These are phyloP conservation scores for Drosophila ogumai DNA, from an alignment of 1,140 invertebrate genomes.

Conservation along the genomic window DNA sequence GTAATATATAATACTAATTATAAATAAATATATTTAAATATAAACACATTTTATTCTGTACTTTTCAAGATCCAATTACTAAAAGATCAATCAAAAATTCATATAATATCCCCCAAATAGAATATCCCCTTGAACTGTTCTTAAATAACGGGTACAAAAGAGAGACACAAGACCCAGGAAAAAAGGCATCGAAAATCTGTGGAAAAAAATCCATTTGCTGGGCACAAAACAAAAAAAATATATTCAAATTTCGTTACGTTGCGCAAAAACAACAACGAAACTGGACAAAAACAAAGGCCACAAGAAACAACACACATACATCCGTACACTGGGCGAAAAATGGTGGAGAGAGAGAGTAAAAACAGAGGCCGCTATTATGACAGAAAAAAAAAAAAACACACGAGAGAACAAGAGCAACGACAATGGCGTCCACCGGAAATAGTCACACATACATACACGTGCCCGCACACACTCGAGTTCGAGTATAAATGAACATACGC, in stretches of 20 bases:
- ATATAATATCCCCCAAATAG: not conserved
- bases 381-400: slow-evolving; percentile 9
- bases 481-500: slow-evolving; percentile 39
- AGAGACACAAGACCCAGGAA: slow-evolving; percentile 40
- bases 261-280: slow-evolving; percentile 73
- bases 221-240: slow-evolving; percentile 48
- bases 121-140: not conserved
- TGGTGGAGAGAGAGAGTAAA: slow-evolving; percentile 9
- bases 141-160: not conserved
- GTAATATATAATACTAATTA: too few species aligned
- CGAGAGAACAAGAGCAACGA: slow-evolving; percentile 56
- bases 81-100: not conserved
- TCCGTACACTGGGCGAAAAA: slow-evolving; percentile 39
- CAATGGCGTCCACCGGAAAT: slow-evolving; percentile 81
- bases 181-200: slow-evolving; percentile 79
- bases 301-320: slow-evolving; percentile 66
- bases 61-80: not conserved
- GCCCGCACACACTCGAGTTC: slow-evolving; percentile 32
- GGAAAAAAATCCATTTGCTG: slow-evolving; percentile 80
- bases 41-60: not conserved
- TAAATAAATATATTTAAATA: too few species aligned
- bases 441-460: slow-evolving; percentile 59
- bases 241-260: slow-evolving; percentile 83
- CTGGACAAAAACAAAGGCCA: slow-evolving; percentile 72
- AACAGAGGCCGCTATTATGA: slow-evolving; percentile 37